Evolutionary conservation across 1,140 invertebrate genomes (phyloP).

Genomic region (Drosophila parabipectinata): DNA sequence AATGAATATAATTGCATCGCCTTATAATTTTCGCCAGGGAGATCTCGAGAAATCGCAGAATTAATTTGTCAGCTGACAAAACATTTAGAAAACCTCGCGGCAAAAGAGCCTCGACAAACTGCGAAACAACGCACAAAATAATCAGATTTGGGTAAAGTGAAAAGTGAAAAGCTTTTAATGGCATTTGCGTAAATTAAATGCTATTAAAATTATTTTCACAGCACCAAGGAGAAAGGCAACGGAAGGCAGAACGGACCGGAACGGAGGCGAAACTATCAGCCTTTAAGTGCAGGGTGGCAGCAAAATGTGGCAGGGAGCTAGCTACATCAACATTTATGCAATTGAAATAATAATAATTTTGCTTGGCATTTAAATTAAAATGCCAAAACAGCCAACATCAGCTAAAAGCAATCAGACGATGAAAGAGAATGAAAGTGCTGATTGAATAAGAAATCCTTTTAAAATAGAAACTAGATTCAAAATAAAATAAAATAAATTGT

Average conservation of each 20-base stretch:
- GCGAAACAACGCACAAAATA: slow-evolving; percentile 78
- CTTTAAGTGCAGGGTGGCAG: slow-evolving; percentile 5
- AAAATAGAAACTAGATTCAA: no score
- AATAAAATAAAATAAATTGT: background rate
- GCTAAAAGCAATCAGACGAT: slow-evolving; percentile 17
- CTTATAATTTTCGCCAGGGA: slow-evolving; percentile 10
- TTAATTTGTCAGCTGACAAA: slow-evolving; percentile 52
- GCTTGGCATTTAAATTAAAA: slow-evolving; percentile 70
- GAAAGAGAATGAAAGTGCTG: background rate
- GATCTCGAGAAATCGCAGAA: slow-evolving; percentile 29
- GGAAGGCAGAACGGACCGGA: slow-evolving; percentile 10
- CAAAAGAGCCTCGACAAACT: slow-evolving; percentile 34
- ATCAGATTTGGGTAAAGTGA: slow-evolving; percentile 68
- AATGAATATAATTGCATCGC: slow-evolving; percentile 34
- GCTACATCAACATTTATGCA: slow-evolving; percentile 58
- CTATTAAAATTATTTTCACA: slow-evolving; percentile 79
- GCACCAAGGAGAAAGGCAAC: slow-evolving; percentile 19
- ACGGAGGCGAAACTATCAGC: slow-evolving; percentile 23
- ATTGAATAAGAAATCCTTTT: background rate
- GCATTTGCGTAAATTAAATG: slow-evolving; percentile 79
- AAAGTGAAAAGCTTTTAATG: slow-evolving; percentile 79
- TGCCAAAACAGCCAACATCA: slow-evolving; percentile 50
- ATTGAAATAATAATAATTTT: slow-evolving; percentile 65
- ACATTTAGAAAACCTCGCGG: slow-evolving; percentile 32
- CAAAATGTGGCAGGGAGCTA: slow-evolving; percentile 20